A percentile compares a stretch with the other conserved stretches of the same genome.
phyloP scores from a whole-genome alignment of 2,113 vertebrate genomes.

The Pituophis catenifer region DNA sequence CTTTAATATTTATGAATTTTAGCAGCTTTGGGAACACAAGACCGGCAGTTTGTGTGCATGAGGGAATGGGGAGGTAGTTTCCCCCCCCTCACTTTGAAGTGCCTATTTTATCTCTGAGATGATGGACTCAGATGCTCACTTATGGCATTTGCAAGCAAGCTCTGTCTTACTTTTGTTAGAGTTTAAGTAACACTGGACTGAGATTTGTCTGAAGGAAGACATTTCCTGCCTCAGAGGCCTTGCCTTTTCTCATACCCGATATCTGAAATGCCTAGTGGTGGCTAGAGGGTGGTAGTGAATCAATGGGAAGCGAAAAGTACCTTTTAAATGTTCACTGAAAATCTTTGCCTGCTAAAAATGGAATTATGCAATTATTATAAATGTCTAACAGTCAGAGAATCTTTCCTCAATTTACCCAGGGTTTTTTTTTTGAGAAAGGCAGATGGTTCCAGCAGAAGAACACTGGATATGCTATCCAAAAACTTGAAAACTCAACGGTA shows the following conservation, averaged over 20 bases:
- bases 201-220: neutral
- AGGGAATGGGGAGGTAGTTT: neutral
- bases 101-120: neutral
- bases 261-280: neutral
- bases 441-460: neutral
- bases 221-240: neutral
- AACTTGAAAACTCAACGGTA: neutral
- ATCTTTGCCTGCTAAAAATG: neutral
- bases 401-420: neutral
- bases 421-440: neutral
- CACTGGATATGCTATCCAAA: neutral
- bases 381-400: neutral
- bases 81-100: neutral
- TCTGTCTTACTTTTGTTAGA: neutral
- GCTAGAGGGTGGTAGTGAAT: neutral
- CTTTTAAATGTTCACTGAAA: neutral
- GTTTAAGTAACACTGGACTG: neutral
- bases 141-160: neutral
- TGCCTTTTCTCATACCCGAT: neutral
- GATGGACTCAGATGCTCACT: neutral
- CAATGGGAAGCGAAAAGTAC: neutral
- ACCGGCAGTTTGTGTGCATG: neutral
- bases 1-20: slow-evolving; percentile 54
- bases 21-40: slow-evolving; percentile 34
- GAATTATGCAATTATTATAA: neutral